Base-by-base conservation (phyloP, 2,113 vertebrate species). In the Vidua macroura region DNA sequence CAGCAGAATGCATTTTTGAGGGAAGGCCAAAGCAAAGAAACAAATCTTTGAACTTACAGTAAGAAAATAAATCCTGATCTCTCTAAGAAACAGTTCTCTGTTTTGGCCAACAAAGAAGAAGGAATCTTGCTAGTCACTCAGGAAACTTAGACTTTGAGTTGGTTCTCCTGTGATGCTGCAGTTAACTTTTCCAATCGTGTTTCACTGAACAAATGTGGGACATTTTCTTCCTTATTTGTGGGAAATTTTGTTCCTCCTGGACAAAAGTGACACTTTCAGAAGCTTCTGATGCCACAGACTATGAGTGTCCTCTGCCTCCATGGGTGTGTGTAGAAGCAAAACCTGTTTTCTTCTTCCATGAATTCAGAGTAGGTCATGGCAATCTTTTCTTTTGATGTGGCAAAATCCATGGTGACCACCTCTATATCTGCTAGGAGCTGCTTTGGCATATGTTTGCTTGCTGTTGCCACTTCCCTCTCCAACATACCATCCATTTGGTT, bases 351-450 rank as follows among this genome's bases (percentile, higher is more conserved):
- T 69, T 84, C 62, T 80, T 33, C 39, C 20, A 12, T n/a, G 4
- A 64, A 86, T 72, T 55, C 22, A 51, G 46, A 43, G 17, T 52
- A 81, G 84, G 72, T 63, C 69, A 87, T 58, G 39, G 35, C 15
- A 35, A 69, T 41, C n/a, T 90, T 78, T 78, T 56, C 23, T 74
- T 88, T 69, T 1, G 0, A 68, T 72, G 53, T 92, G 83, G 72
- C 37, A 93, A 97, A 88, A 87, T 96, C 89, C 84, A 89, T 94
- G 88, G 92, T 95, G 80, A 89, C 66, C 93, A 83, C n/a, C 77
- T 86, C 86, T 83, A 0, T 92, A 88, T 63, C 67, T 95, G 88
- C 56, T 37, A 62, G 60, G 67, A 96, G 82, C 31, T 91, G 86
- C 84, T 75, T 63, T 93, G 78, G 82, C 89, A 91, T 92, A 88